A percentile compares a stretch with the other conserved stretches of the same genome.
These are phyloP conservation scores for Caenorhabditis auriculariae DNA, from an alignment of 2,888 invertebrate genomes.

Conservation along the genomic window DNA sequence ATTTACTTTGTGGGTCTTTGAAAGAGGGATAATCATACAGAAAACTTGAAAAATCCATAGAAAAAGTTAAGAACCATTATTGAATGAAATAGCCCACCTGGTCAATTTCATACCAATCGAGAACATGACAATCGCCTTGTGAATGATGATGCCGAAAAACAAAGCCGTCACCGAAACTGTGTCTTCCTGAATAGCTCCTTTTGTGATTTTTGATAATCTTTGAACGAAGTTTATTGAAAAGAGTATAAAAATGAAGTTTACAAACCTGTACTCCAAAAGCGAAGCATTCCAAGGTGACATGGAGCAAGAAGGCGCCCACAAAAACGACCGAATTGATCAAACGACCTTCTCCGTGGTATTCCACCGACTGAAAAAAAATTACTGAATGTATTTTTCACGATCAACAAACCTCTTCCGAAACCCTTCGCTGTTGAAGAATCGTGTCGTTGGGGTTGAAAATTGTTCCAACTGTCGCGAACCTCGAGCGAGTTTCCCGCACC, in stretches of 20 bases:
- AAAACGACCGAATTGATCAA: conserved; percentile 34
- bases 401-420: background rate
- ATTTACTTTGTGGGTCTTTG: conserved; percentile 22
- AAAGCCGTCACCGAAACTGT: conserved; percentile 37
- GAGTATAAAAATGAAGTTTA: background rate
- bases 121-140: conserved; percentile 51
- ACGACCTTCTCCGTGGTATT: conserved; percentile 18
- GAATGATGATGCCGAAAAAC: conserved; percentile 52
- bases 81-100: background rate
- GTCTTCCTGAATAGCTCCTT: conserved; percentile 25
- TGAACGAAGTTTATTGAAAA: background rate
- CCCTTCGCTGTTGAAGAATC: conserved; percentile 17
- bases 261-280: conserved; percentile 49
- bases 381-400: conserved; percentile 2
- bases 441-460: conserved; percentile 28
- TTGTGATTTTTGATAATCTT: background rate
- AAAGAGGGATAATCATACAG: background rate
- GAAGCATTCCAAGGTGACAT: conserved; percentile 53
- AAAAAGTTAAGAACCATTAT: too few species aligned
- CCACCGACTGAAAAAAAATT: too few species aligned
- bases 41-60: too few species aligned
- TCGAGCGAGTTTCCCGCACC: conserved; percentile 6
- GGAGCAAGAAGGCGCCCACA: conserved; percentile 48
- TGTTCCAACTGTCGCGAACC: conserved; percentile 26
- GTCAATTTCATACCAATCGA: conserved; percentile 31